Conservation (phyloP, 2,797 vertebrate species). For the Acanthurus leucopareius region DNA sequence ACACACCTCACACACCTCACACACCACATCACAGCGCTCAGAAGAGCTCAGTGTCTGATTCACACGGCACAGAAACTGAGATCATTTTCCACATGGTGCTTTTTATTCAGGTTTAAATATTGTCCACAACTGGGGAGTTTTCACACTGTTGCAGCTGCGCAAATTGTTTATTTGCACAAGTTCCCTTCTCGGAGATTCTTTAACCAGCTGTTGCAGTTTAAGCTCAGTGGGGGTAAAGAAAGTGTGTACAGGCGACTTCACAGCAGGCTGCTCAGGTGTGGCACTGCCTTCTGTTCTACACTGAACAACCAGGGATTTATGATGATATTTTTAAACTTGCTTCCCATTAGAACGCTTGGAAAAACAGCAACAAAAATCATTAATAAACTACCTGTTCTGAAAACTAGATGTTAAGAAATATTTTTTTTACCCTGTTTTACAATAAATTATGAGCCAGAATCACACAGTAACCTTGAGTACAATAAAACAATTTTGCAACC, state of each 20-base stretch:
- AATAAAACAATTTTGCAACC: too few species aligned
- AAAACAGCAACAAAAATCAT: background rate
- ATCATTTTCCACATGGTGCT: background rate
- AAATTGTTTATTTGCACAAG: slow-evolving; percentile 23
- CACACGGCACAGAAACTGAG: background rate
- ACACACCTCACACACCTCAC: slow-evolving; percentile 14
- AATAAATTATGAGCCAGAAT: background rate
- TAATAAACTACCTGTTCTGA: background rate
- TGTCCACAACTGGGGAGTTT: slow-evolving; percentile 41
- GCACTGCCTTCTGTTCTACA: slow-evolving; percentile 32
- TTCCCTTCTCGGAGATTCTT: slow-evolving; percentile 21
- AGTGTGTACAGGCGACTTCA: slow-evolving; percentile 8
- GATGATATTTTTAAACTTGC: background rate
- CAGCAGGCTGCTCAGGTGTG: slow-evolving; percentile 33
- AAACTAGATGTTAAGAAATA: background rate
- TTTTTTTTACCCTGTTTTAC: background rate
- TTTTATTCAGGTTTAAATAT: slow-evolving; percentile 22
- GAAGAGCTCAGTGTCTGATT: slow-evolving; percentile 19
- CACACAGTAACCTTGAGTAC: too few species aligned
- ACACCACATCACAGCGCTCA: background rate
- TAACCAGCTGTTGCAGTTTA: slow-evolving; percentile 54
- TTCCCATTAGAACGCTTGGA: background rate
- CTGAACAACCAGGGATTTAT: background rate
- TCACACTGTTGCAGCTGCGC: slow-evolving; percentile 54
- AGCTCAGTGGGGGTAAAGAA: slow-evolving; percentile 17